These are phyloP conservation scores for Drosophila pallidifrons DNA, from an alignment of 1,140 invertebrate genomes.

Conservation along the genomic window DNA sequence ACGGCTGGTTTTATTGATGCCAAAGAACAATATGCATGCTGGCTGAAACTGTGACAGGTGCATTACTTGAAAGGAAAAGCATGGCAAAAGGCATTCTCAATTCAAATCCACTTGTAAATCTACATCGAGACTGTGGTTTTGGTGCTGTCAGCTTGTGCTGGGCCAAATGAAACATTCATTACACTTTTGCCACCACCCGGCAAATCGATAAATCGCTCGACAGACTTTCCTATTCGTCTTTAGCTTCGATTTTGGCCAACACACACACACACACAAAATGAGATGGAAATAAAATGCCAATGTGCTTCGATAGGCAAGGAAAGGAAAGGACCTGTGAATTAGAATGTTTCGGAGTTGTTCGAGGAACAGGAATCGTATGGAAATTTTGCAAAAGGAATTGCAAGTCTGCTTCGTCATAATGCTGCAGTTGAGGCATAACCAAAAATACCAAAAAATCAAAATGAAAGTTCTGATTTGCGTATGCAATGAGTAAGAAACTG, in stretches of 20 bases:
- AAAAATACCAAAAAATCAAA: background rate
- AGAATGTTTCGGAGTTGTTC: conserved; percentile 1
- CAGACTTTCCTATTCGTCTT: conserved; percentile 19
- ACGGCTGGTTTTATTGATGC: conserved; percentile 9
- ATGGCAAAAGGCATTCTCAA: conserved; percentile 6
- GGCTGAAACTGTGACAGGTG: conserved; percentile 29
- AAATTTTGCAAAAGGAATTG: conserved; percentile 51
- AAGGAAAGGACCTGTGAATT: conserved; percentile 15
- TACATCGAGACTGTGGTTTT: conserved; percentile 9
- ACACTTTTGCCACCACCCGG: conserved; percentile 34
- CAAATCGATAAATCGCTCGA: conserved; percentile 47
- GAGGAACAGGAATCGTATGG: conserved; percentile 13
- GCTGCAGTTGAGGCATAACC: conserved; percentile 22
- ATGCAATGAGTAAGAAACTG: conserved; percentile 43
- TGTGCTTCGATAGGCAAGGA: conserved; percentile 9
- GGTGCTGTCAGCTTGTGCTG: conserved; percentile 17
- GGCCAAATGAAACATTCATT: conserved; percentile 55
- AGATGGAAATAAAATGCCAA: conserved; percentile 40
- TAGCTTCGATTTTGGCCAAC: background rate
- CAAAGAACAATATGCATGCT: conserved; percentile 25
- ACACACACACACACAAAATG: conserved; percentile 2
- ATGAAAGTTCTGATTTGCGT: conserved; percentile 36
- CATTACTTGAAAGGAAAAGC: conserved; percentile 15
- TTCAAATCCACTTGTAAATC: conserved; percentile 18
- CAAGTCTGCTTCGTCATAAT: conserved; percentile 17